Conservation (phyloP, 2,888 invertebrate genomes). For the Chymomyza fuscimana region DNA sequence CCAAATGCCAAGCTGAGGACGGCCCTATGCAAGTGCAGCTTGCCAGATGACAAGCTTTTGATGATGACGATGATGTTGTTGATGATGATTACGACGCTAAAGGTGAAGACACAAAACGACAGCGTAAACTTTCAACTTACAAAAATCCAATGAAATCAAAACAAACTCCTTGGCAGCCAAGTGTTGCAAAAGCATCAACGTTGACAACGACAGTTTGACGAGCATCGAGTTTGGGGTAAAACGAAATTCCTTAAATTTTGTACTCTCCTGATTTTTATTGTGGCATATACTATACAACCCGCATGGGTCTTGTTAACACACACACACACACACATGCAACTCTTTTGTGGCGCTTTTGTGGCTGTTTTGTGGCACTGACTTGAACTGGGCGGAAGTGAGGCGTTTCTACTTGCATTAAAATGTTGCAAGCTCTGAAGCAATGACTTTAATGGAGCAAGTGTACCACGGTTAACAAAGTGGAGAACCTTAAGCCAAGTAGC, state of each 20-base stretch:
- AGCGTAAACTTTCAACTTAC: neutral
- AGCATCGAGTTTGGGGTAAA: slow-evolving; percentile 20
- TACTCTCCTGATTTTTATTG: slow-evolving; percentile 47
- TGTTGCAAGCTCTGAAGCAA: neutral
- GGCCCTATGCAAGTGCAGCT: neutral
- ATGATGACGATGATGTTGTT: neutral
- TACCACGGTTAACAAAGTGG: neutral
- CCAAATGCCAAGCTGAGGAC: slow-evolving; percentile 12
- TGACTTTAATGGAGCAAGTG: neutral
- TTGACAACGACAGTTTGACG: slow-evolving; percentile 1
- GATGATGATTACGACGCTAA: neutral
- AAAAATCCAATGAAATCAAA: slow-evolving; percentile 44
- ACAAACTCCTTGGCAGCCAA: slow-evolving; percentile 19
- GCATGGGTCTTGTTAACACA: slow-evolving; percentile 59
- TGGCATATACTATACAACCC: slow-evolving; percentile 34
- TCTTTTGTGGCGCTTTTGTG: slow-evolving; percentile 27
- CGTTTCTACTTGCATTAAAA: neutral
- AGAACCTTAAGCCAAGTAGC: too few species aligned
- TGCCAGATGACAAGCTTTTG: neutral
- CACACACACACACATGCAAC: slow-evolving; percentile 7
- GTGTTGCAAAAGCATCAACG: slow-evolving; percentile 16
- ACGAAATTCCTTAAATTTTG: slow-evolving; percentile 35
- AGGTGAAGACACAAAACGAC: slow-evolving; percentile 32
- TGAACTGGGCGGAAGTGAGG: neutral
- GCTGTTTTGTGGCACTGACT: slow-evolving; percentile 10